Conservation (phyloP, 2,113 vertebrate genomes). For the Odobenus rosmarus region DNA sequence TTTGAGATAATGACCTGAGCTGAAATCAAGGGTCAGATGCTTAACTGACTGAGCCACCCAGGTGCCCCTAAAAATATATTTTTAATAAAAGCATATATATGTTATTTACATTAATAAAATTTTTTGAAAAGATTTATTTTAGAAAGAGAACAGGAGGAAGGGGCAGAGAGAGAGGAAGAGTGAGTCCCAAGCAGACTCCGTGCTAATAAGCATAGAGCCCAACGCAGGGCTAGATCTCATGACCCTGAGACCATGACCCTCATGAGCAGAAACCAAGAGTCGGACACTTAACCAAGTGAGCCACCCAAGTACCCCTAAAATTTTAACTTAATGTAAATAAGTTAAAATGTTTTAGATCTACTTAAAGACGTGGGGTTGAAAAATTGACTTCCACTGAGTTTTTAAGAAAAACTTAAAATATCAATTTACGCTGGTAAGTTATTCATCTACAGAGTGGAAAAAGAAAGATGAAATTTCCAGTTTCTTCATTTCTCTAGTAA, state of each 20-base stretch:
- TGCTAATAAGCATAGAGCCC: too few relatives aligned
- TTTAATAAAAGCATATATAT: neutral
- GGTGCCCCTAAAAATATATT: neutral
- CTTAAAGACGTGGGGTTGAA: neutral
- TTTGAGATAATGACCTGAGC: neutral
- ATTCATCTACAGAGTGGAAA: neutral
- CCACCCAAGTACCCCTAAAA: neutral
- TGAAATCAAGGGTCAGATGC: neutral
- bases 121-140: neutral
- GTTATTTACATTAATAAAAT: neutral
- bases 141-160: neutral
- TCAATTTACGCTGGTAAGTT: neutral
- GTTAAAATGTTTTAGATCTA: neutral
- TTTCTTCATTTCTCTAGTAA: neutral
- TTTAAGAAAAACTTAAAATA: constrained; percentile 33
- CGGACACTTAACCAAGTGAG: neutral
- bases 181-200: neutral
- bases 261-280: neutral
- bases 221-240: neutral
- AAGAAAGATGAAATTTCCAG: neutral
- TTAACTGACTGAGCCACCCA: neutral
- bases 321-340: neutral
- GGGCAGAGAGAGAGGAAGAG: neutral
- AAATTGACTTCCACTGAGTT: neutral
- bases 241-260: neutral